Conservation (phyloP, 2,113 vertebrate species). For the Procavia capensis region DNA sequence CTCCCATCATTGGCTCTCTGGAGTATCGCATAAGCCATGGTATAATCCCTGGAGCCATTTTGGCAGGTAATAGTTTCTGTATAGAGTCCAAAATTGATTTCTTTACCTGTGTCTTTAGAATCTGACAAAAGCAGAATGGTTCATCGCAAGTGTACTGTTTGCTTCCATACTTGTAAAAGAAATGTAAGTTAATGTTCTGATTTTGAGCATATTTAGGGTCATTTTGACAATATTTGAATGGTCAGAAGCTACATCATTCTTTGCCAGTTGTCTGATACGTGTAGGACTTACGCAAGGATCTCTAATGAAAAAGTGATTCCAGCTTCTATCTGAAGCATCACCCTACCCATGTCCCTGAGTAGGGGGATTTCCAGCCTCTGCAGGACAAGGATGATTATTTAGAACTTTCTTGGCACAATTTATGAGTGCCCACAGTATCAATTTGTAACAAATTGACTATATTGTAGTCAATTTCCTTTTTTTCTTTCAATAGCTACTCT, state of each 20-base stretch:
- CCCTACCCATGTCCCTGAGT: background rate
- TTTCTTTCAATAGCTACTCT: too few relatives aligned
- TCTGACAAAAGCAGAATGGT: constrained; percentile 63
- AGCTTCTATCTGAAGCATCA: background rate
- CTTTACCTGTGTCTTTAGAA: constrained; percentile 67
- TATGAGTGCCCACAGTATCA: background rate
- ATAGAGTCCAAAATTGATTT: constrained; percentile 78
- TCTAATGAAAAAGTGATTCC: background rate
- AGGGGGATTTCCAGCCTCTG: background rate
- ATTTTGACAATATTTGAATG: constrained; percentile 18
- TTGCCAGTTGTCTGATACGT: background rate
- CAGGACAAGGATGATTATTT: background rate
- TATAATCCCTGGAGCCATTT: constrained; percentile 59
- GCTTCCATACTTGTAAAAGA: constrained; percentile 23
- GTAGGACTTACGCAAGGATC: background rate
- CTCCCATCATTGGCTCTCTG: constrained; percentile 64
- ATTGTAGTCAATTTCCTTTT: too few relatives aligned
- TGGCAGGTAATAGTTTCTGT: constrained; percentile 65
- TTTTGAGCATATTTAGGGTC: constrained; percentile 12
- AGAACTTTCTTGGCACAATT: background rate
- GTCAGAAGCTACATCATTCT: background rate
- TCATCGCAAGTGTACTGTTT: constrained; percentile 47
- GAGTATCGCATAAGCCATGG: constrained; percentile 67
- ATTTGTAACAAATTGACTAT: background rate
- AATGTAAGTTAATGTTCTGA: constrained; percentile 5